phyloP scores from a whole-genome alignment of 2,113 vertebrate genomes.

The Rallus limicola region DNA sequence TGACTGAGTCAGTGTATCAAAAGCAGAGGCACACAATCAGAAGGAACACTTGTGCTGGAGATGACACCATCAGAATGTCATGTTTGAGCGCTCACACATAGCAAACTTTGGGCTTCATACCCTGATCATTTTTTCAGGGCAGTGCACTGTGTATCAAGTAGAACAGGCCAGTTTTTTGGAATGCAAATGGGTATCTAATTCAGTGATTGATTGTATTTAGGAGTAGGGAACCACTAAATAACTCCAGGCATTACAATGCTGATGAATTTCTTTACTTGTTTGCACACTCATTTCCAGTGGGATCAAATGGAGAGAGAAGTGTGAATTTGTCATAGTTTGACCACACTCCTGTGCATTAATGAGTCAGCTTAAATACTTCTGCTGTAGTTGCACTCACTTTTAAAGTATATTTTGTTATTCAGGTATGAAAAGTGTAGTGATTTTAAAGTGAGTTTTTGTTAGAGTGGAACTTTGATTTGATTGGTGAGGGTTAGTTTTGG shows the following conservation, averaged over 20 bases:
- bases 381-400: neutral
- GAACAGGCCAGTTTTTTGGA: neutral
- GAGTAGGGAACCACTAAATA: neutral
- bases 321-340: neutral
- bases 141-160: neutral
- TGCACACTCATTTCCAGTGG: neutral
- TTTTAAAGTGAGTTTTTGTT: neutral
- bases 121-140: neutral
- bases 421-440: neutral
- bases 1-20: neutral
- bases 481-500: fast-evolving
- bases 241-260: neutral
- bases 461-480: neutral
- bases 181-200: neutral
- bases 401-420: neutral
- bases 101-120: neutral
- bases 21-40: neutral
- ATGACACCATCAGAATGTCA: neutral
- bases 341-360: neutral
- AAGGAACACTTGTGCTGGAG: neutral
- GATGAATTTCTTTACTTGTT: neutral
- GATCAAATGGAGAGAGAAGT: neutral
- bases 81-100: neutral
- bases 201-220: neutral
- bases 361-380: neutral